Base-by-base conservation (phyloP, 1,140 invertebrate genomes). In the Ditylenchus dipsaci region DNA sequence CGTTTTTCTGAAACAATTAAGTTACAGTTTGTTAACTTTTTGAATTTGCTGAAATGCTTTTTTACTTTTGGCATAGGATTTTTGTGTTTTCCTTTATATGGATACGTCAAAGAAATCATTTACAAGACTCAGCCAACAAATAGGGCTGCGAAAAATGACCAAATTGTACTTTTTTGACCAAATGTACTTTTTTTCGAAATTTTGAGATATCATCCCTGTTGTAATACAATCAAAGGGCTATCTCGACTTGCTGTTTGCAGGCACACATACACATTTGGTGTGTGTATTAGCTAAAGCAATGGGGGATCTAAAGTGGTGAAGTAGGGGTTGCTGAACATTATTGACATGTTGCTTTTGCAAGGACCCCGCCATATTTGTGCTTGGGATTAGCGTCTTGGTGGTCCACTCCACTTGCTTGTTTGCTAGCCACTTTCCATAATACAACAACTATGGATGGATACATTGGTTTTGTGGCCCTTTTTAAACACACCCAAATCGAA, bases 371-470 rank as follows among this genome's bases (percentile, higher is more conserved):
- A 53, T 53, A 53, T 53, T 53, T 53, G 23, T 53, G n/a, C 15
- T 53, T 53, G n/a, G 49, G 49, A 53, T 53, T 53, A 53, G n/a
- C 49, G 23, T 53, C 49, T 38, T 38, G 33, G 33, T n/a, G n/a
- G n/a, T n/a, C n/a, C n/a, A n/a, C n/a, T 53, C 49, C 23, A 21
- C 49, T 26, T 17, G 3, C 15, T 53, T 53, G 49, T 17, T 53
- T 53, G 23, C n/a, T 53, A 53, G n/a, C 49, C 49, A 53, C 49
- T 53, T 53, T 53, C n/a, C 49, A 53, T 21, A 53, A 53, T 38
- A 38, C 33, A 38, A 38, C 33, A 5, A 5, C 33, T n/a, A n/a
- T n/a, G n/a, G n/a, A n/a, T n/a, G 11, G 33, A 38, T 38, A 38
- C 33, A 38, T 5, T 38, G 11, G 33, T 38, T 38, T 38, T 38